These are phyloP conservation scores for Felis catus DNA, from an alignment of 2,113 vertebrate genomes.

Conservation along the genomic window F.catus_Fca126_mat1.0 CM031419.1:89999501-90000000, in stretches of 20 bases:
- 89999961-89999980: neutral
- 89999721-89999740: too few relatives aligned
- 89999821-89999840: neutral
- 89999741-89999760: too few relatives aligned
- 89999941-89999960: neutral
- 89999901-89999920: neutral
- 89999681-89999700: too few relatives aligned
- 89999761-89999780: too few relatives aligned
- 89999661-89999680: too few relatives aligned
- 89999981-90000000: neutral
- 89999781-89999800: neutral
- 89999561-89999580: neutral
- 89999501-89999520: neutral
- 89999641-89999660: too few relatives aligned
- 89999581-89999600: too few relatives aligned
- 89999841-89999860: neutral
- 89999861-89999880: neutral
- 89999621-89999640: too few relatives aligned
- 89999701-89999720: too few relatives aligned
- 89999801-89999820: neutral
- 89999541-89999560: neutral
- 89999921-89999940: neutral
- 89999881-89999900: neutral
- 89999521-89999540: neutral
- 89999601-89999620: too few relatives aligned